phyloP scores from a whole-genome alignment of 1,140 invertebrate genomes.

The Elymnias hypermnestra region DNA sequence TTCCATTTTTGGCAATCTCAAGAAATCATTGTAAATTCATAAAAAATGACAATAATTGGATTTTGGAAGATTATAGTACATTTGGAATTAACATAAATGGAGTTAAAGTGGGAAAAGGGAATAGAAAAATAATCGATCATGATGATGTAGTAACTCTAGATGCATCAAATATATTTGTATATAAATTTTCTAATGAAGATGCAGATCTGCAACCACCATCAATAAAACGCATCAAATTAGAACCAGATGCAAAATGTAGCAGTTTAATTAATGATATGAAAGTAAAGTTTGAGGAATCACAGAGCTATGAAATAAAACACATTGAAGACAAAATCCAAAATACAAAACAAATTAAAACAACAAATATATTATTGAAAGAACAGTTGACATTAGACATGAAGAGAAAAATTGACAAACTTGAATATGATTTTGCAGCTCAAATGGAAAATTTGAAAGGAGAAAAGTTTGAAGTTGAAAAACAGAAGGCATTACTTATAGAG shows the following conservation, averaged over 20 bases:
- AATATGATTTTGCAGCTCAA: slow-evolving; percentile 59
- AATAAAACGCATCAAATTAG: slow-evolving; percentile 60
- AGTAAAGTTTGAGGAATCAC: slow-evolving; percentile 72
- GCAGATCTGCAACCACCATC: slow-evolving; percentile 21
- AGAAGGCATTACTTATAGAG: slow-evolving; percentile 53
- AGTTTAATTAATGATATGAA: slow-evolving; percentile 64
- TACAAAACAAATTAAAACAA: slow-evolving; percentile 50
- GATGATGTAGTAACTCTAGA: slow-evolving; percentile 75
- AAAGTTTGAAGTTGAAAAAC: slow-evolving; percentile 63
- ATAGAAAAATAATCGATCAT: slow-evolving; percentile 40
- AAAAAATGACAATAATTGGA: slow-evolving; percentile 44
- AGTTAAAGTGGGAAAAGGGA: slow-evolving; percentile 45
- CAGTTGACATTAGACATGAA: slow-evolving; percentile 51
- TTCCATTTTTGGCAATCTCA: slow-evolving; percentile 72
- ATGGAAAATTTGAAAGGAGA: slow-evolving; percentile 71
- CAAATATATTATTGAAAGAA: slow-evolving; percentile 40
- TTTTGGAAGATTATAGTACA: slow-evolving; percentile 69
- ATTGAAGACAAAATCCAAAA: slow-evolving; percentile 61
- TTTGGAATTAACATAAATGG: slow-evolving; percentile 72
- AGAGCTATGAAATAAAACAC: slow-evolving; percentile 59
- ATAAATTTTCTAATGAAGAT: slow-evolving; percentile 51
- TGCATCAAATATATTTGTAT: slow-evolving; percentile 59
- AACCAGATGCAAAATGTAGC: slow-evolving; percentile 25
- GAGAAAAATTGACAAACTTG: slow-evolving; percentile 62
- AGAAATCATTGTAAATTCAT: slow-evolving; percentile 73